phyloP scores from a whole-genome alignment of 2,888 invertebrate species.

The Hartigia nigra region DNA sequence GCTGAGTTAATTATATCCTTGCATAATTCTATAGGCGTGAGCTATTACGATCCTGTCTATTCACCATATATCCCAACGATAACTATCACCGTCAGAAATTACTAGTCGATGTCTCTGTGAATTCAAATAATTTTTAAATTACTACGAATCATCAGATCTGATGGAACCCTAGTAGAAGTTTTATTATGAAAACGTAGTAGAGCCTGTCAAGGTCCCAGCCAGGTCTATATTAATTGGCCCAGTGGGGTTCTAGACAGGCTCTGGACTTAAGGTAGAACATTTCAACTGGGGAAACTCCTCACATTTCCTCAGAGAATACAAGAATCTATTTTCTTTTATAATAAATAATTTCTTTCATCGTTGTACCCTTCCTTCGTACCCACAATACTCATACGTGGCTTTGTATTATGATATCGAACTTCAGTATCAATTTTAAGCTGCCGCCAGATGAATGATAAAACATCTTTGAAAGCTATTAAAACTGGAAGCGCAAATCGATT shows the following conservation, averaged over 20 bases:
- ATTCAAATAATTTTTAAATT: no score
- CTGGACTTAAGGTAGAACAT: background rate
- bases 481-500: slow-evolving; percentile 1
- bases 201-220: background rate
- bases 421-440: background rate
- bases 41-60: background rate
- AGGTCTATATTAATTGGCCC: background rate
- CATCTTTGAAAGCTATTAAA: slow-evolving; percentile 13
- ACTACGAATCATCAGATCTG: background rate
- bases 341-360: background rate
- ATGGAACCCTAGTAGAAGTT: background rate
- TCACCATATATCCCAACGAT: background rate
- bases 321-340: background rate
- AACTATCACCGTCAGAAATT: background rate
- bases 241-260: background rate
- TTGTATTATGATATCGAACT: background rate
- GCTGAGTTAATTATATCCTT: background rate
- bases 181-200: background rate
- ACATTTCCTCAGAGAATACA: background rate
- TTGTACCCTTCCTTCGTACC: no score
- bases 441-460: slow-evolving; percentile 14
- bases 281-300: background rate
- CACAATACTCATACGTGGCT: no score
- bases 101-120: background rate
- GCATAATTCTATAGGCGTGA: background rate